Evolutionary conservation across 2,888 invertebrate genomes (phyloP).

Genomic region (Caradrina clavipalpis): DNA sequence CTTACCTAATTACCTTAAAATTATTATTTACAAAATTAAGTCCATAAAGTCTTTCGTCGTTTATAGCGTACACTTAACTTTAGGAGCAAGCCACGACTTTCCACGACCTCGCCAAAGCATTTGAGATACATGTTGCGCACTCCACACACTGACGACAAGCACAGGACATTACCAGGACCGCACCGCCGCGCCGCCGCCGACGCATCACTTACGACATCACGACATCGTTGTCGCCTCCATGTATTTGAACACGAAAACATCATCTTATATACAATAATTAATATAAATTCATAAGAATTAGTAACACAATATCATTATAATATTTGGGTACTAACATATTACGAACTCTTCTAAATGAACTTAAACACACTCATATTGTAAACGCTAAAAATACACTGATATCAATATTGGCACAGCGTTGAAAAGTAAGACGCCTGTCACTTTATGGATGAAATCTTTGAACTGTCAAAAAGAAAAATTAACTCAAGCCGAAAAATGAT

Average conservation of each 20-base stretch:
- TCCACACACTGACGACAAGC: slow-evolving; percentile 68
- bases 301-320: slow-evolving; percentile 82
- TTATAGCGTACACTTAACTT: slow-evolving; percentile 83
- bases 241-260: slow-evolving; percentile 65
- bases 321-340: slow-evolving; percentile 73
- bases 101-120: slow-evolving; percentile 71
- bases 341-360: slow-evolving; percentile 65
- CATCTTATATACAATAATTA: slow-evolving; percentile 74
- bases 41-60: slow-evolving; percentile 87
- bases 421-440: slow-evolving; percentile 53
- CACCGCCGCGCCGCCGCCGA: slow-evolving; percentile 40
- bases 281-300: slow-evolving; percentile 80
- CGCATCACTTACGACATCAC: slow-evolving; percentile 59
- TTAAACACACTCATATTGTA: slow-evolving; percentile 63
- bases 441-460: slow-evolving; percentile 43
- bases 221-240: slow-evolving; percentile 57
- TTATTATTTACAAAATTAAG: slow-evolving; percentile 89
- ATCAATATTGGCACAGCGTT: slow-evolving; percentile 67
- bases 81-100: slow-evolving; percentile 78
- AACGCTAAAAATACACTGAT: slow-evolving; percentile 58
- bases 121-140: slow-evolving; percentile 70
- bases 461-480: slow-evolving; percentile 52
- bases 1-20: slow-evolving; percentile 86
- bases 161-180: slow-evolving; percentile 51
- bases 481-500: slow-evolving; percentile 50